Evolutionary conservation across 1,140 invertebrate genomes (phyloP).

Genomic region (Drosophila insularis): DNA sequence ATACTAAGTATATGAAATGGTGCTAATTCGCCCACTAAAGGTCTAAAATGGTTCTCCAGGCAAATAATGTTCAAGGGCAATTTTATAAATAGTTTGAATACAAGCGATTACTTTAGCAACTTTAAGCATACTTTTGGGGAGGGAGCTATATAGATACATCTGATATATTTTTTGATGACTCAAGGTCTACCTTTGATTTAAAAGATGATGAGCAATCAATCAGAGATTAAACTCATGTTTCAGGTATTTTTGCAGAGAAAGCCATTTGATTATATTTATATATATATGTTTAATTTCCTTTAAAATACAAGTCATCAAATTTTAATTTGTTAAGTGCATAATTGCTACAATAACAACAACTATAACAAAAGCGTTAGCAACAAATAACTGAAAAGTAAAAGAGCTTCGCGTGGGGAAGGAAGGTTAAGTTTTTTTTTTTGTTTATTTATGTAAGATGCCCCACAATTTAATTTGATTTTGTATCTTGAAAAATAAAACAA

Average conservation of each 20-base stretch:
- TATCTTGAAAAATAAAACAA: constrained; percentile 30
- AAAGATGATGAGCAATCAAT: constrained; percentile 4
- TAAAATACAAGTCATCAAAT: constrained; percentile 51
- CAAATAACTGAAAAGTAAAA: constrained; percentile 32
- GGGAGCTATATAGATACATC: too few species aligned
- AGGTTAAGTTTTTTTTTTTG: constrained; percentile 59
- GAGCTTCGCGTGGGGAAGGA: constrained; percentile 50
- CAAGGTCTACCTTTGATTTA: background rate
- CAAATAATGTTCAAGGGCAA: too few species aligned
- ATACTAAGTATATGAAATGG: too few species aligned
- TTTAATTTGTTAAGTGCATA: constrained; percentile 51
- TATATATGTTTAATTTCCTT: background rate
- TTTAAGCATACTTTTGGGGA: too few species aligned
- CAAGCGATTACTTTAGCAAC: too few species aligned
- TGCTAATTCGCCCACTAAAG: too few species aligned
- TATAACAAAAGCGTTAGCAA: constrained; percentile 18
- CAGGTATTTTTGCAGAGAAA: constrained; percentile 5
- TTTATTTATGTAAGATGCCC: constrained; percentile 71
- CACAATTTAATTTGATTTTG: constrained; percentile 70
- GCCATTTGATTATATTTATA: constrained; percentile 1
- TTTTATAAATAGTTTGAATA: too few species aligned
- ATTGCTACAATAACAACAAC: constrained; percentile 43
- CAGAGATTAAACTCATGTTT: background rate
- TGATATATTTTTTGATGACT: too few species aligned
- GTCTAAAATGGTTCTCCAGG: too few species aligned